Evolutionary conservation across 2,888 invertebrate species (phyloP).

Genomic region (Xestia sexstrigata): DNA sequence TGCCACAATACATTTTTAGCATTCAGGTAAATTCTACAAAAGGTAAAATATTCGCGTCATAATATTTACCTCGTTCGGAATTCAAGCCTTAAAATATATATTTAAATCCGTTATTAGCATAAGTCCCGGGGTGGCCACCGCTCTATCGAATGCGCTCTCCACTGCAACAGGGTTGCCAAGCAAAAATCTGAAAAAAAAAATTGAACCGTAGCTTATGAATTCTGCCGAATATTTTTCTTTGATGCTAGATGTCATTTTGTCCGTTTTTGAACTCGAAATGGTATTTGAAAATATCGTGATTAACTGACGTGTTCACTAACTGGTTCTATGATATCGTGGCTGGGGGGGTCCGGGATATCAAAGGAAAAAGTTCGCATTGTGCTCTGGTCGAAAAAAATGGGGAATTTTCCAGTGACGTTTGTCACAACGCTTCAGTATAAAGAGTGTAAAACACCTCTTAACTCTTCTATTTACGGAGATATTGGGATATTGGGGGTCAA

Average conservation of each 20-base stretch:
- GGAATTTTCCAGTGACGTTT: too few relatives aligned
- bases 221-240: constrained; percentile 12
- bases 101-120: constrained; percentile 75
- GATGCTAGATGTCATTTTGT: background rate
- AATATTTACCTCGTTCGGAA: constrained; percentile 60
- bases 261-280: constrained; percentile 1
- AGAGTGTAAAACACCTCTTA: too few relatives aligned
- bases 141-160: constrained; percentile 48
- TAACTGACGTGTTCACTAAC: background rate
- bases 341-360: background rate
- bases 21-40: constrained; percentile 36
- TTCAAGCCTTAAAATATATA: constrained; percentile 69
- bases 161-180: constrained; percentile 44
- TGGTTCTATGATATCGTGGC: background rate
- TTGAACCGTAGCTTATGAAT: constrained; percentile 10
- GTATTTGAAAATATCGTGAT: background rate
- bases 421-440: too few relatives aligned
- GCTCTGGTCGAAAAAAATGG: too few relatives aligned
- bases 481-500: too few relatives aligned
- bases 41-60: constrained; percentile 42
- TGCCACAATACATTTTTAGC: constrained; percentile 39
- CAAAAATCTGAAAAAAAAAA: constrained; percentile 16
- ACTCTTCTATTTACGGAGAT: too few relatives aligned
- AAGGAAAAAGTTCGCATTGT: too few relatives aligned
- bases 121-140: constrained; percentile 61